Base-by-base conservation (phyloP, 2,888 invertebrate species). In the Heterodera filipjevi region DNA sequence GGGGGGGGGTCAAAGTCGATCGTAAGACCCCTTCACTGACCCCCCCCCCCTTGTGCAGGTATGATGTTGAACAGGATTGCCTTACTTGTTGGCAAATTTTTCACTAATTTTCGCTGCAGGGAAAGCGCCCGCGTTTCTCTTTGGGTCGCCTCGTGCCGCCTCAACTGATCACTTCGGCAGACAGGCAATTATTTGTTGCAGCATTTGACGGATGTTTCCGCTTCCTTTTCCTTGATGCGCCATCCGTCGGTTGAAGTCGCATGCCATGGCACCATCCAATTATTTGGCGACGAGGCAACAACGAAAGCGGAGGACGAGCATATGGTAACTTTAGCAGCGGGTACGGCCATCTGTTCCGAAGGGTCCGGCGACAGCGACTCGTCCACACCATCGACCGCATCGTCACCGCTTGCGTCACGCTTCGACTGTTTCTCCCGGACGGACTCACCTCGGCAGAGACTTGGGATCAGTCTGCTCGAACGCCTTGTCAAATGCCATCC, bases 401-500 rank as follows among this genome's bases (percentile, higher is more conserved):
- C 59, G 16, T 19, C 53, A n/a, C 27, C 59, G 27, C 59, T 59
- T 27, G 8, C 59, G n/a, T 27, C 59, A 5, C 59, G 59, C 1
- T 27, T 59, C 0, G 59, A 27, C n/a, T n/a, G 59, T 27, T 59
- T 27, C 27, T 59, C 59, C 59, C 27, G 10, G 59, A 59, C 59
- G n/a, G 59, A 59, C 27, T 75, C 33, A 3, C 66, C 75, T 10
- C 44, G 66, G 46, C 75, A 66, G 12, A 49, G 75, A 66, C 22
- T 30, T 8, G 70, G 46, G 10, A 33, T 77, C 16, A 78, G 66
- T 30, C 77, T 79, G 53, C 49, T 79, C 3, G 79, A 79, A 49
- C 92, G 95, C 83, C 92, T 96, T 85, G 93, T 95, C 89, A 92
- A 95, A 84, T 94, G 95, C 49, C 95, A 96, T 91, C 95, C 95